These are phyloP conservation scores for Microctonus brassicae DNA, from an alignment of 2,888 invertebrate species.

Conservation along the genomic window DNA sequence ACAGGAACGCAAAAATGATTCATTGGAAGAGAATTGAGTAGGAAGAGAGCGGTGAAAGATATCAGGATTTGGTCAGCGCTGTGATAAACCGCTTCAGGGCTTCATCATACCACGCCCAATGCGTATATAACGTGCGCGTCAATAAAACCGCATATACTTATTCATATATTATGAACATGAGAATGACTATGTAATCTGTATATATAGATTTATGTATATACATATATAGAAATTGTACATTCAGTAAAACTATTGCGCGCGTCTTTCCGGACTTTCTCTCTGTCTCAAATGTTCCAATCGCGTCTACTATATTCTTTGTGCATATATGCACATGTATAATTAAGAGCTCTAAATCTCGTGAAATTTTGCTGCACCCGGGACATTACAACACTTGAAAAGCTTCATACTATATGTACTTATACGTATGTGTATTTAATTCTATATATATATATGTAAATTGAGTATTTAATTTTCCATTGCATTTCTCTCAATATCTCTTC, in stretches of 20 bases:
- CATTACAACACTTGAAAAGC: constrained; percentile 7
- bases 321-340: constrained; percentile 63
- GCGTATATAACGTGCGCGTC: constrained; percentile 46
- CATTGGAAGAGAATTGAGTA: constrained; percentile 19
- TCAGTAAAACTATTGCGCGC: constrained; percentile 56
- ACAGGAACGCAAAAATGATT: constrained; percentile 3
- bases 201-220: background rate
- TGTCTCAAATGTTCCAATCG: background rate
- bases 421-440: no score
- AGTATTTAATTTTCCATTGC: background rate
- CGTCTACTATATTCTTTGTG: constrained; percentile 47
- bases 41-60: constrained; percentile 20
- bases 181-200: constrained; percentile 44
- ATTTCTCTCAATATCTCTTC: background rate
- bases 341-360: constrained; percentile 67
- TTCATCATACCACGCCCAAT: constrained; percentile 55
- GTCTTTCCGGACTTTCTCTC: constrained; percentile 29
- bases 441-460: background rate
- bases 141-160: constrained; percentile 59
- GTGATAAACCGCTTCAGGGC: constrained; percentile 52
- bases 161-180: constrained; percentile 49
- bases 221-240: constrained; percentile 17
- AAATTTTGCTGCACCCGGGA: constrained; percentile 55
- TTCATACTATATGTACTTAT: background rate
- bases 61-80: constrained; percentile 50